Evolutionary conservation across 1,140 invertebrate genomes (phyloP), one percentile per base, ranked within the genome.

Genomic region (Nylanderia fulva): DNA sequence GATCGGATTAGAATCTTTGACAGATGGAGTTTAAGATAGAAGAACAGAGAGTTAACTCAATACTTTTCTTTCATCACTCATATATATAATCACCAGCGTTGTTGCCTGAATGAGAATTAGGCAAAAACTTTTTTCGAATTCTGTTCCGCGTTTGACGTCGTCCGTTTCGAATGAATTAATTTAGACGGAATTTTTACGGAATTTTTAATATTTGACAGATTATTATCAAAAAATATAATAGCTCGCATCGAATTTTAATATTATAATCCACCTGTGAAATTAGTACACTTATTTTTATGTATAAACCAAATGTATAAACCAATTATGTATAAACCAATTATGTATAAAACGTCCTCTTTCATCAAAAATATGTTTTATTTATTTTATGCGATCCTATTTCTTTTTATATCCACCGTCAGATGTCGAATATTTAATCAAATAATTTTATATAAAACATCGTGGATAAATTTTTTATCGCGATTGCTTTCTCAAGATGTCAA

Each of bases 1-100:
- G 29, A 21, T 3, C 18, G 1, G 77, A 71, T 71, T 42, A 27
- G n/a, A 39, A 82, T 82, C 52, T 58, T 58, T 56, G 24, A 71
- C 36, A 71, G 36, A 42, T 42, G 24, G 11, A 60, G 1, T 13
- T 82, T 82, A 4, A 58, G 36, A 71, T 71, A 33, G n/a, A n/a
- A n/a, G n/a, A n/a, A 7, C 2, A 15, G 15, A 24, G 21, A 52
- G 29, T 79, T 54, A 52, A 80, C 56, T 56, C 42, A 27, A 80
- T 29, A 33, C n/a, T 71, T n/a, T n/a, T 82, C 13, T 82, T 58
- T 33, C 21, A 24, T 60, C 18, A 33, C 11, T 42, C 18, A 8
- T n/a, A 39, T 21, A 33, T 27, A 15, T 76, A 45, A 54, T 79
- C 24, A 2, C 1, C 18, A 68, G 3, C 29, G 48, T 24, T 21